Evolutionary conservation across 92 coral and sea anemone species (phyloP).

Genomic region (Porites evermanni): DNA sequence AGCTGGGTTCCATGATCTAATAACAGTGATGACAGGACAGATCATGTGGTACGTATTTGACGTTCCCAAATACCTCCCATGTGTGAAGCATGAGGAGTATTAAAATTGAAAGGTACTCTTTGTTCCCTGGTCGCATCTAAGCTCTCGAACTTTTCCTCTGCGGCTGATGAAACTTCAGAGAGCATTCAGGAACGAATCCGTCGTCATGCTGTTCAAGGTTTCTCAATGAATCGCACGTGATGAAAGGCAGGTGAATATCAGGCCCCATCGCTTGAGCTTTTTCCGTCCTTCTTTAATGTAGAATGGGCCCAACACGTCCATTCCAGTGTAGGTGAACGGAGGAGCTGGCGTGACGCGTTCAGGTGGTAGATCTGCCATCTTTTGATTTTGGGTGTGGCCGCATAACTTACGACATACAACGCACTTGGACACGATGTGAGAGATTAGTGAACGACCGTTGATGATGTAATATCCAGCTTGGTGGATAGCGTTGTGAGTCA

Average conservation of each 20-base stretch:
- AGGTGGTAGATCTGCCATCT: constrained; percentile 16
- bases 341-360: constrained; percentile 24
- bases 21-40: no score
- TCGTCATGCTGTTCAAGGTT: constrained; percentile 13
- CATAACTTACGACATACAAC: background rate
- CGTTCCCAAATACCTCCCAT: no score
- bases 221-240: constrained; percentile 22
- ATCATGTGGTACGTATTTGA: no score
- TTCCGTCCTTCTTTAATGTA: constrained; percentile 26
- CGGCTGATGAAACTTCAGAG: constrained; percentile 33
- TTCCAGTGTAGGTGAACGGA: background rate
- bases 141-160: constrained; percentile 23
- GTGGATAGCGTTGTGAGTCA: background rate
- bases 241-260: constrained; percentile 27
- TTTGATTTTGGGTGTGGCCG: background rate
- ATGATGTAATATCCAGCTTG: no score
- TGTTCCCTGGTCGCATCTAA: constrained; percentile 37
- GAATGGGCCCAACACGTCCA: constrained; percentile 21
- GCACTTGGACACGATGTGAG: background rate
- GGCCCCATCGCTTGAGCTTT: constrained; percentile 29
- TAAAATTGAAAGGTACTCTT: background rate
- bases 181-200: constrained; percentile 21
- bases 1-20: no score
- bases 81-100: no score
- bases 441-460: no score